Evolutionary conservation across 92 coral and sea anemone genomes (phyloP), one percentile per base, ranked within the genome.

Genomic region (Diadumene lineata): DNA sequence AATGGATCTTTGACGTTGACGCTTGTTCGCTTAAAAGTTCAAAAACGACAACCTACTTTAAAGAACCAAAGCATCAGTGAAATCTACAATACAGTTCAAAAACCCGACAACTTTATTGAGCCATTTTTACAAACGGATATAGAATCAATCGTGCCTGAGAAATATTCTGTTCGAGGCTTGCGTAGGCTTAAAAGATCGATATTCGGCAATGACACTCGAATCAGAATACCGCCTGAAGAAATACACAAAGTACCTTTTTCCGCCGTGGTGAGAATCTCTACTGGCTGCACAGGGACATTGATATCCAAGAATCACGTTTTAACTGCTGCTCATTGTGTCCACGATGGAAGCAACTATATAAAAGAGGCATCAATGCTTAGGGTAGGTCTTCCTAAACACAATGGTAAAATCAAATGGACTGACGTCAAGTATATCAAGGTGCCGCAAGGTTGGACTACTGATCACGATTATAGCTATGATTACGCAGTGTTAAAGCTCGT

Each of bases 251-350:
- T 81, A n/a, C 98, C 98, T 4, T 94, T 88, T 87, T 81, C 92
- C 23, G 82, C 89, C 10, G 70, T 82, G 24, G 98, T 92, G 57
- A 90, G 83, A 68, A 78, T 92, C 24, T 85, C 94, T 0, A 86
- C 92, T 0, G 89, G 93, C 8, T 94, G 98, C 58, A 79, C 92
- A 25, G 98, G 97, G 1, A 83, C 96, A 10, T 75, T 92, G 13
- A 92, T 94, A 25, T 92, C 97, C 7, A 63, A 43, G 2, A 34
- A 67, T 1, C 98, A 94, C 53, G 96, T 92, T 1, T 85, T 94
- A 8, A 84, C 97, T 11, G 86, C 98, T 1, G 98, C 98, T 11
- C 98, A 94, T 61, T 94, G 98, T 68, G 82, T 94, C 48, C 97
- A 94, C 50, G 77, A 92, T 64, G 90, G 97, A 0, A 72, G 51